Evolutionary conservation across 2,888 invertebrate genomes (phyloP).

Genomic region (Octodonta nipae): DNA sequence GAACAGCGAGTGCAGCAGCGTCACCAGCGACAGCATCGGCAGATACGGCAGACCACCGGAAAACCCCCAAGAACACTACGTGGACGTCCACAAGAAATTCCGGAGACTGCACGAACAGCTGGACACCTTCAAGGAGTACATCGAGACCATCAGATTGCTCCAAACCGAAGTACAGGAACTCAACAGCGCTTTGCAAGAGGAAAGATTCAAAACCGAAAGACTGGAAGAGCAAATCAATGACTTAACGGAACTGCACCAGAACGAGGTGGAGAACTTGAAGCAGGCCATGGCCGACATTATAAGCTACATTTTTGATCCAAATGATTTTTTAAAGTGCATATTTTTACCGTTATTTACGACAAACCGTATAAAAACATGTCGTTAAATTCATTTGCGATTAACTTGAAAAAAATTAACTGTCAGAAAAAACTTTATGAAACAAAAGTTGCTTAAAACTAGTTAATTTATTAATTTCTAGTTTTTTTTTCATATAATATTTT

Average conservation of each 20-base stretch:
- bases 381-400: too few species aligned
- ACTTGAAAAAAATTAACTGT: too few species aligned
- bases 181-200: slow-evolving; percentile 74
- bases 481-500: too few species aligned
- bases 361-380: too few species aligned
- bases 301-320: too few species aligned
- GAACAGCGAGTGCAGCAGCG: slow-evolving; percentile 75
- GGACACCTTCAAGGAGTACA: slow-evolving; percentile 56
- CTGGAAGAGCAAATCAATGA: slow-evolving; percentile 96
- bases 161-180: slow-evolving; percentile 73
- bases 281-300: slow-evolving; percentile 90
- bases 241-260: slow-evolving; percentile 92
- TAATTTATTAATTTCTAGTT: too few species aligned
- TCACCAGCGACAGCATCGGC: slow-evolving; percentile 70
- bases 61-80: slow-evolving; percentile 41
- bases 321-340: too few species aligned
- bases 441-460: too few species aligned
- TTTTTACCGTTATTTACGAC: too few species aligned
- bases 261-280: slow-evolving; percentile 89
- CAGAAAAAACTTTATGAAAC: too few species aligned
- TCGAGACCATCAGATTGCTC: slow-evolving; percentile 62
- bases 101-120: slow-evolving; percentile 70
- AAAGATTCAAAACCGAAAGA: slow-evolving; percentile 69
- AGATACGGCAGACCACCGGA: slow-evolving; percentile 44
- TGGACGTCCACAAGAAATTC: slow-evolving; percentile 65